Evolutionary conservation across 2,888 invertebrate genomes (phyloP).

Genomic region (Julus scandinavius): DNA sequence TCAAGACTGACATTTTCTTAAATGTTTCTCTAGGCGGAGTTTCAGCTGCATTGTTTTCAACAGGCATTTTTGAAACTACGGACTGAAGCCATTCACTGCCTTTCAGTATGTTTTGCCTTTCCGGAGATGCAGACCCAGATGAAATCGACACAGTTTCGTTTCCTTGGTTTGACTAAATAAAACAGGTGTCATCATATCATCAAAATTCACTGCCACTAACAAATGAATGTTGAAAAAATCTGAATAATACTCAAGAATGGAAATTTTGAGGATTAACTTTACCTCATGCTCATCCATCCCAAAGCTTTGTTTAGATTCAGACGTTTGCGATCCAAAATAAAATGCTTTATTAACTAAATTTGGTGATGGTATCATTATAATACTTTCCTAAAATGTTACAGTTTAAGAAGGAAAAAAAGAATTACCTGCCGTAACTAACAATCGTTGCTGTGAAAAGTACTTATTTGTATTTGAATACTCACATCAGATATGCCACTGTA

Average conservation of each 20-base stretch:
- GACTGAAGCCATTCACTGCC: conserved; percentile 9
- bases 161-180: not conserved
- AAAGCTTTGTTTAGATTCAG: not conserved
- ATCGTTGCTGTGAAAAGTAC: not conserved
- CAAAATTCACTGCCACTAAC: not conserved
- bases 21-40: not conserved
- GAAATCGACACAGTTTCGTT: not conserved
- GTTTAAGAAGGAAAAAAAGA: not conserved
- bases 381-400: not conserved
- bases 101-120: not conserved
- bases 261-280: not conserved
- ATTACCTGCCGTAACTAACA: too few relatives aligned
- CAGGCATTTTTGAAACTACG: not conserved
- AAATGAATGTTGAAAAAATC: not conserved
- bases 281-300: not conserved
- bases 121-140: not conserved
- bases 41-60: not conserved
- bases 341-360: not conserved
- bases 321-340: not conserved
- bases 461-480: not conserved
- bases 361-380: not conserved
- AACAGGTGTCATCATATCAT: not conserved
- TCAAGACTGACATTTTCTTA: not conserved
- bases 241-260: not conserved
- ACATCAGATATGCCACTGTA: not conserved